Conservation (phyloP, 1,140 invertebrate species). For the Archivesica marissinica region DNA sequence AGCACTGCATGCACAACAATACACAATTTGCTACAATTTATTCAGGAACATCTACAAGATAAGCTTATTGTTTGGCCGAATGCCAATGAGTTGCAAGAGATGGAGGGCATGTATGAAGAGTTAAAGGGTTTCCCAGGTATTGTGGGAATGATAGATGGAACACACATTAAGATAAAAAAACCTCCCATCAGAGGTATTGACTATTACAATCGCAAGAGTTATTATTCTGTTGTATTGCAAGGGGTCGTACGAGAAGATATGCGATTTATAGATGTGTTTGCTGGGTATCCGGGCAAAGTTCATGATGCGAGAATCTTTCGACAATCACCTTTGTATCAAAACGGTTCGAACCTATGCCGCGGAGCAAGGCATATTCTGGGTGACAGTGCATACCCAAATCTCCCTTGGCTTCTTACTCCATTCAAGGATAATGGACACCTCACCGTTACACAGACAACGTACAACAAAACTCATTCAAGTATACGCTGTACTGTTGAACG, state of each 20-base stretch:
- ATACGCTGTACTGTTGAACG: constrained; percentile 75
- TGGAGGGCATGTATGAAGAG: constrained; percentile 23
- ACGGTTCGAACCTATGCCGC: constrained; percentile 43
- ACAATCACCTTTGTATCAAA: constrained; percentile 56
- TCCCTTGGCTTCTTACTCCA: constrained; percentile 62
- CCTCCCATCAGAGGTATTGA: constrained; percentile 72
- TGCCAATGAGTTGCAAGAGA: constrained; percentile 31
- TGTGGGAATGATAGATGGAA: constrained; percentile 66
- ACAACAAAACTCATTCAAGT: constrained; percentile 70
- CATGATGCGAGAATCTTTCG: constrained; percentile 76
- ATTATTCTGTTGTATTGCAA: constrained; percentile 76
- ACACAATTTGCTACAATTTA: constrained; percentile 51
- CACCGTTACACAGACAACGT: constrained; percentile 70
- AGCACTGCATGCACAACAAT: constrained; percentile 10
- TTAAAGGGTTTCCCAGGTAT: constrained; percentile 59
- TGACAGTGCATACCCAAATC: constrained; percentile 61
- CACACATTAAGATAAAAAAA: constrained; percentile 64
- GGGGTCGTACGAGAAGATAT: constrained; percentile 66
- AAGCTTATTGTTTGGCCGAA: constrained; percentile 57
- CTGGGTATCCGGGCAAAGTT: constrained; percentile 71
- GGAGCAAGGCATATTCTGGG: constrained; percentile 58
- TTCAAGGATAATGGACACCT: constrained; percentile 71
- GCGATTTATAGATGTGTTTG: constrained; percentile 70
- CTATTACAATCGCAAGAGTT: constrained; percentile 79
- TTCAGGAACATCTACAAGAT: constrained; percentile 54